phyloP scores from a whole-genome alignment of 2,113 vertebrate species.

The Corythoichthys intestinalis region DNA sequence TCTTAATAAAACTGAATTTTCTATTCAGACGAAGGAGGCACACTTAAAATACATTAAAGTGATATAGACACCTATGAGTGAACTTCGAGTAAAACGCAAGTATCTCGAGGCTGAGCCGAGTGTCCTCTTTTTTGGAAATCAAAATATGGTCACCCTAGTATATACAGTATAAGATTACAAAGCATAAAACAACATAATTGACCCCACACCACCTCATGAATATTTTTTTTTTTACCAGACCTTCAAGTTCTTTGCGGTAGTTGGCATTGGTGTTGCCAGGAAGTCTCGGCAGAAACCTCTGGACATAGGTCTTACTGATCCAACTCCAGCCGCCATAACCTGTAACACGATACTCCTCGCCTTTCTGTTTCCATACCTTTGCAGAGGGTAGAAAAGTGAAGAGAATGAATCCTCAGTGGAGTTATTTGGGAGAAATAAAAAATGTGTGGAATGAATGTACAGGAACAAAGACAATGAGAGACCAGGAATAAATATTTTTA shows the following conservation, averaged over 20 bases:
- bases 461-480: conserved; percentile 12
- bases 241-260: conserved; percentile 79
- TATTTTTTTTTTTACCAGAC: conserved; percentile 23
- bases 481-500: conserved; percentile 21
- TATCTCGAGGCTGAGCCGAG: too few relatives aligned
- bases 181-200: background rate
- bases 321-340: conserved; percentile 98
- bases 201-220: background rate
- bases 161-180: background rate
- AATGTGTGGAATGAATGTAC: background rate
- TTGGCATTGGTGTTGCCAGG: conserved; percentile 95
- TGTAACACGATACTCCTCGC: conserved; percentile 96
- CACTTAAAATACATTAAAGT: too few relatives aligned
- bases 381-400: conserved; percentile 9
- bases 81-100: too few relatives aligned
- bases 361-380: conserved; percentile 99
- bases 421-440: background rate
- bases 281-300: conserved; percentile 84
- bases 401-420: background rate
- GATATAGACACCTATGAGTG: too few relatives aligned
- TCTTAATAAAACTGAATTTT: too few relatives aligned
- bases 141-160: too few relatives aligned
- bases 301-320: conserved; percentile 94
- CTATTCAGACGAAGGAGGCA: too few relatives aligned
- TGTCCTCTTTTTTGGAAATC: too few relatives aligned